These are phyloP conservation scores for Caradrina clavipalpis DNA, from an alignment of 2,888 invertebrate species.

Conservation along the genomic window DNA sequence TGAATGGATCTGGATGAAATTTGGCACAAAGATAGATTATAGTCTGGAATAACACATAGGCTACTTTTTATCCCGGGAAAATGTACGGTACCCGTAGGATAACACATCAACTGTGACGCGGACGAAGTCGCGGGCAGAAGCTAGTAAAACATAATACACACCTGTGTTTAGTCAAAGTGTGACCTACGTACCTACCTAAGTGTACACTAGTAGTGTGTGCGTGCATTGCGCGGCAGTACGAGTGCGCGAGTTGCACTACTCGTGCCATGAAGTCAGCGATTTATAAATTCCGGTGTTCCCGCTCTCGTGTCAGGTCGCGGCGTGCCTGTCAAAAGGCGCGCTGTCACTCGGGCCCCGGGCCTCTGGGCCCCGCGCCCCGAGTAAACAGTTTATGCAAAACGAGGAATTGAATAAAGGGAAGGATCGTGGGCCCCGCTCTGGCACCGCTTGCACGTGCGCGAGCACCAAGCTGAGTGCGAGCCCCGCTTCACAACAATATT, in stretches of 20 bases:
- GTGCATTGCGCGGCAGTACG: too few relatives aligned
- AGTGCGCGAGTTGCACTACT: not conserved
- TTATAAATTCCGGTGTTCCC: conserved; percentile 45
- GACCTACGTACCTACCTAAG: not conserved
- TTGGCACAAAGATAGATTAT: too few relatives aligned
- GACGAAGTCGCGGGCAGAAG: too few relatives aligned
- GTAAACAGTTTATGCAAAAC: conserved; percentile 89
- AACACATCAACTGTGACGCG: too few relatives aligned
- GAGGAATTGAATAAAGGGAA: conserved; percentile 84
- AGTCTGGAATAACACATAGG: too few relatives aligned
- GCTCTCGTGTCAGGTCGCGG: conserved; percentile 8
- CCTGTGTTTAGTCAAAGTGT: too few relatives aligned
- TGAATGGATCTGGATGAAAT: too few relatives aligned
- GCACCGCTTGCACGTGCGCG: conserved; percentile 64
- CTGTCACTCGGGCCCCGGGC: conserved; percentile 56
- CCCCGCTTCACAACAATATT: conserved; percentile 15
- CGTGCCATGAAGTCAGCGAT: conserved; percentile 32
- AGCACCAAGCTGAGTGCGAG: conserved; percentile 40
- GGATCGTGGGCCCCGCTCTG: conserved; percentile 71
- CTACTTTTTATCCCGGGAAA: too few relatives aligned
- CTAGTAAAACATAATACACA: too few relatives aligned
- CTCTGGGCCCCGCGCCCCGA: conserved; percentile 56
- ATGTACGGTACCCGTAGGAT: too few relatives aligned
- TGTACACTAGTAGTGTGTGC: conserved; percentile 5
- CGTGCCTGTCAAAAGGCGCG: conserved; percentile 62